Base-by-base conservation (phyloP, 2,888 invertebrate genomes). In the Acrobasis suavella region DNA sequence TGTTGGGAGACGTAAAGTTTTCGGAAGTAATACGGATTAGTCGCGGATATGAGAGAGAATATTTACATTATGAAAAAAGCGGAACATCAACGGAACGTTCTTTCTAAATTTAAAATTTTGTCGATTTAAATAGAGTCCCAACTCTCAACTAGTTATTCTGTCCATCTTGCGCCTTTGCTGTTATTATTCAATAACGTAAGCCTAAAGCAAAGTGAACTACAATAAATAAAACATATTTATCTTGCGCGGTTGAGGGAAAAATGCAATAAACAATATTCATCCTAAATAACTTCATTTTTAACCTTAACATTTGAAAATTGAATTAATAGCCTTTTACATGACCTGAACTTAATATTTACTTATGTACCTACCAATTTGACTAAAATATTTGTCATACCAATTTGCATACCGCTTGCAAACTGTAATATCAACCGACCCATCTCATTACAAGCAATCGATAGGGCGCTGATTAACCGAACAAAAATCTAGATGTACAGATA, bases 11-110 rank as follows among this genome's bases (percentile, higher is more conserved):
- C 50, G 16, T 67, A 69, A 67, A 75, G 76, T 76, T 79, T 76
- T 85, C 86, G 85, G 85, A 87, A 87, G 86, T 86, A 80, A 80
- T 73, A 74, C 82, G 84, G 86, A 90, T 90, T 89, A 87, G 85
- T 82, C 82, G 84, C 82, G 75, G 74, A 81, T 77, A 81, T 39
- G 42, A 56, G 76, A 71, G 76, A 79, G 80, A 73, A 74, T 77
- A 75, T 80, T 72, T 75, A 75, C 16, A 38, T 39, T n/a, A 22
- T 39, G 12, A 46, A 46, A 46, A 46, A 46, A 46, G 46, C 46
- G 46, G 46, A 46, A n/a, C 12, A 10, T 14, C 1, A 46, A 46
- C n/a, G 46, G 46, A n/a, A 46, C 46, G 46, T 12, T 46, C 46
- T 7, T 46, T 46, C 46, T 2, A 46, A 46, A 46, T 46, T 46